Percentiles rank a stretch among this genome's conserved stretches.
Conservation (phyloP, 2,888 invertebrate genomes). For the Tetranychus piercei region DNA sequence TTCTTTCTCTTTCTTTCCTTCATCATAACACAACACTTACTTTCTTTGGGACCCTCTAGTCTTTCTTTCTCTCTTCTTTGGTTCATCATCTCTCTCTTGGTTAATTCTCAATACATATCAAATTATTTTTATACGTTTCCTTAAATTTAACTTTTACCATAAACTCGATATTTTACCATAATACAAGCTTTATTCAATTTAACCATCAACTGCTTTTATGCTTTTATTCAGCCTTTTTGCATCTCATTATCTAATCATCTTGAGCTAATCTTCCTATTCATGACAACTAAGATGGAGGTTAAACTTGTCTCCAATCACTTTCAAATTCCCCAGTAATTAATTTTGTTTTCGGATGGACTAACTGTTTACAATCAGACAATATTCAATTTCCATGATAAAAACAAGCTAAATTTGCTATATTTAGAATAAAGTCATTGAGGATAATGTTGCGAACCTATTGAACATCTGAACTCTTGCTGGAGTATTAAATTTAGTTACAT, state of each 20-base stretch:
- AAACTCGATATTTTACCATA: background rate
- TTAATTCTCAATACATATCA: background rate
- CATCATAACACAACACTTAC: background rate
- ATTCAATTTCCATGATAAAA: background rate
- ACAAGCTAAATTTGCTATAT: no score
- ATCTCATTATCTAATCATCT: no score
- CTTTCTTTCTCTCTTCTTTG: background rate
- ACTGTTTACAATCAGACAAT: background rate
- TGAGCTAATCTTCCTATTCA: no score
- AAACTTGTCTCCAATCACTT: no score
- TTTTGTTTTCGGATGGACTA: background rate
- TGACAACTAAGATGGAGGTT: no score
- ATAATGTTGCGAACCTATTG: no score
- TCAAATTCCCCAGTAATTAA: background rate
- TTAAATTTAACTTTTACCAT: background rate
- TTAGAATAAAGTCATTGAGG: no score
- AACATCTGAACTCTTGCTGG: no score
- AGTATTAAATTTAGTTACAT: no score
- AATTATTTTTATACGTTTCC: background rate
- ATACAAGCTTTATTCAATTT: no score
- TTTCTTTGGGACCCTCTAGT: background rate
- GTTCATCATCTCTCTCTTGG: constrained; percentile 26
- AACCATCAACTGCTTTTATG: no score
- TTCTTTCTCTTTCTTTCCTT: constrained; percentile 1
- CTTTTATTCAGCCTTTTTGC: no score